Percentiles rank a stretch among this genome's conserved stretches.
These are phyloP conservation scores for Cryptomyrus ogoouensis DNA, from an alignment of 2,113 vertebrate species.

Conservation along the genomic window DNA sequence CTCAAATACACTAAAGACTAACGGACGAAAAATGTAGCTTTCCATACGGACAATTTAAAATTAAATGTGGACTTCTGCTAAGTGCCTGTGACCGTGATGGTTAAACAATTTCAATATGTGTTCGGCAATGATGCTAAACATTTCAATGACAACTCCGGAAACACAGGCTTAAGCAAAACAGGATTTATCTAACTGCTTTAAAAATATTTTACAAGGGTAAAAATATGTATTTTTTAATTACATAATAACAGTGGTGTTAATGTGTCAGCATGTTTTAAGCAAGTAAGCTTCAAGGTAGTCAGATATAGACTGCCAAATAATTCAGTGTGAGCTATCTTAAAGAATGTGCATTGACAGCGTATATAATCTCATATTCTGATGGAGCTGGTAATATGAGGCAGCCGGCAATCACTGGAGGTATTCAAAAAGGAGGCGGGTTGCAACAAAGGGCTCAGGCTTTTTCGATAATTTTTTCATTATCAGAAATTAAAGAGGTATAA, in stretches of 20 bases:
- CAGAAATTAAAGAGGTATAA: neutral
- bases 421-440: neutral
- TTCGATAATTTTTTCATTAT: slow-evolving; percentile 4
- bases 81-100: neutral
- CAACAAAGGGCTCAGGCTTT: slow-evolving; percentile 2
- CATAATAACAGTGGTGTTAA: neutral
- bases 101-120: neutral
- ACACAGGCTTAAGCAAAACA: neutral
- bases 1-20: neutral
- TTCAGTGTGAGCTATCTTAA: neutral
- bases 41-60: neutral
- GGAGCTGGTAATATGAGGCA: neutral
- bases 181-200: neutral
- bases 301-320: neutral
- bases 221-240: neutral
- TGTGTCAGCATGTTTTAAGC: neutral
- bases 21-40: neutral
- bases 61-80: neutral
- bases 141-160: neutral
- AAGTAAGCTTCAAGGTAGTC: neutral
- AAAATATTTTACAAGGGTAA: neutral
- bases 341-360: neutral
- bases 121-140: neutral
- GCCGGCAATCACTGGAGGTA: neutral
- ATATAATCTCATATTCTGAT: neutral